A percentile compares a stretch with the other conserved stretches of the same genome.
Evolutionary conservation across 2,113 vertebrate genomes (phyloP).

Genomic region (Garra rufa): DNA sequence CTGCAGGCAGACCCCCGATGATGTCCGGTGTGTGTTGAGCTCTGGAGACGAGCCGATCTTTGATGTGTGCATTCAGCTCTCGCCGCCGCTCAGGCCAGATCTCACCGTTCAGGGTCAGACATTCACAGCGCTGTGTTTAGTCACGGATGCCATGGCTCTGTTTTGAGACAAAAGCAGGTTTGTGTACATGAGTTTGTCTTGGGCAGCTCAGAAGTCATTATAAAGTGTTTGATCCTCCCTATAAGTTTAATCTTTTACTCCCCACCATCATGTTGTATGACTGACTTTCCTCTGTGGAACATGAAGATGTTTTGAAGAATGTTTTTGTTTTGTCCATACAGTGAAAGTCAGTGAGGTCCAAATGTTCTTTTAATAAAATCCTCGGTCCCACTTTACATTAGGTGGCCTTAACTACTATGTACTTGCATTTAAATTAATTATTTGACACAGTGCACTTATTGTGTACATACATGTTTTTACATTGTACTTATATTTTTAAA

Average conservation of each 20-base stretch:
- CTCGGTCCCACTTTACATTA: too few species aligned
- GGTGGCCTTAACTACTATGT: too few species aligned
- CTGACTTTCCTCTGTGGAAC: neutral
- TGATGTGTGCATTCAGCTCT: slow-evolving; percentile 19
- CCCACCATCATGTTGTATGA: neutral
- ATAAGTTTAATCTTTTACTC: too few species aligned
- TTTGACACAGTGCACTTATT: too few species aligned
- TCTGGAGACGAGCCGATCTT: neutral
- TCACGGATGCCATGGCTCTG: neutral
- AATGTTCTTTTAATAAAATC: neutral
- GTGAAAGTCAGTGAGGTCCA: neutral
- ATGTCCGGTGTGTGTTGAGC: slow-evolving; percentile 36
- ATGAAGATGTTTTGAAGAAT: neutral
- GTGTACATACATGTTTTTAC: too few species aligned
- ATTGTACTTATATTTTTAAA: too few species aligned
- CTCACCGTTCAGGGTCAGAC: slow-evolving; percentile 17
- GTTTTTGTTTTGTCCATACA: neutral
- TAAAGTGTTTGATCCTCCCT: too few species aligned
- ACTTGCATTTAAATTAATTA: too few species aligned
- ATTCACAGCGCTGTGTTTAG: neutral
- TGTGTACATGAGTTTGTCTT: neutral
- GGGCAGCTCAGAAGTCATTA: neutral
- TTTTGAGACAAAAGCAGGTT: neutral
- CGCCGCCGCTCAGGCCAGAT: neutral
- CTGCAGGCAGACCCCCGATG: slow-evolving; percentile 20